Conservation (phyloP, 2,113 vertebrate species). For the Eolophus roseicapilla region DNA sequence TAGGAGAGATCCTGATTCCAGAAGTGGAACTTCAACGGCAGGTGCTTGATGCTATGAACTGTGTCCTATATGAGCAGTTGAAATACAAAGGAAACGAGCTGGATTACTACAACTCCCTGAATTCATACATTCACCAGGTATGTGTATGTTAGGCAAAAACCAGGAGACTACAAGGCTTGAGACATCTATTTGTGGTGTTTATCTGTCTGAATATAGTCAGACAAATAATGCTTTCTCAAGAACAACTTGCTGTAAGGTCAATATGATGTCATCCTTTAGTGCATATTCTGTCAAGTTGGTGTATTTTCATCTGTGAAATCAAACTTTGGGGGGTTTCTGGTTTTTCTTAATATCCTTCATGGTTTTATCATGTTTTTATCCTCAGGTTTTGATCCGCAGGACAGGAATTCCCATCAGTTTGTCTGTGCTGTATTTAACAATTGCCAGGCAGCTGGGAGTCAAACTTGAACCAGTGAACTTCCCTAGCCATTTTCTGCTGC, state of each 20-base stretch:
- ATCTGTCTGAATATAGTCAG: not conserved
- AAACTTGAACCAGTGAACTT: conserved; percentile 95
- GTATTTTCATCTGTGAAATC: not conserved
- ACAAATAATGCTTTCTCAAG: not conserved
- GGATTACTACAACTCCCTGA: conserved; percentile 96
- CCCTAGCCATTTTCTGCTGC: conserved; percentile 92
- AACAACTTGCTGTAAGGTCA: not conserved
- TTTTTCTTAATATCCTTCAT: not conserved
- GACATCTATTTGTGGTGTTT: rapidly evolving
- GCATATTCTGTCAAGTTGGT: not conserved
- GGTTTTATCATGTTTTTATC: not conserved
- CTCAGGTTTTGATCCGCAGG: conserved; percentile 87
- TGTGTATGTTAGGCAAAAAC: not conserved
- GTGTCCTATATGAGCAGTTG: conserved; percentile 91
- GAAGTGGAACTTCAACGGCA: conserved; percentile 92
- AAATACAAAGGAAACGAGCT: conserved; percentile 94
- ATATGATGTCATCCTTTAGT: not conserved
- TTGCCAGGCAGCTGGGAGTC: conserved; percentile 88
- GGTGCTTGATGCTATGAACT: conserved; percentile 89
- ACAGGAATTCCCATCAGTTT: conserved; percentile 98
- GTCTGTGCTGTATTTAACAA: conserved; percentile 92
- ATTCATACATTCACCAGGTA: conserved; percentile 97
- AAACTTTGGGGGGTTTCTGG: not conserved
- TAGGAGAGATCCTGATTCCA: conserved; percentile 76
- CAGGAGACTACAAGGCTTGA: not conserved